These are phyloP conservation scores for Nymphicus hollandicus DNA, from an alignment of 2,113 vertebrate species.

Conservation along the genomic window DNA sequence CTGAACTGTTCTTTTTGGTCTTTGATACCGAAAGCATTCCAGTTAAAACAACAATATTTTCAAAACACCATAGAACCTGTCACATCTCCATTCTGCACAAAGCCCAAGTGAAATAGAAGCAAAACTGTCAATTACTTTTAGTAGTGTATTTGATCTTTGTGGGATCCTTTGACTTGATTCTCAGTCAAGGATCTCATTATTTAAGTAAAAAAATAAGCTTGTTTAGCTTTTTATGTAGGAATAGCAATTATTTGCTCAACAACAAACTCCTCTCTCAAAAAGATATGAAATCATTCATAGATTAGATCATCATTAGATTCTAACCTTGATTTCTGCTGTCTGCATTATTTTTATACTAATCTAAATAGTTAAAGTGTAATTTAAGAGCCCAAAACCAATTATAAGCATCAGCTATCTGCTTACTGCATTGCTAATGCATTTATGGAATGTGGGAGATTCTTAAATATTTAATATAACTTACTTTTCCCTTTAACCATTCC, in stretches of 20 bases:
- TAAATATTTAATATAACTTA: constrained; percentile 23
- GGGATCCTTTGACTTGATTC: background rate
- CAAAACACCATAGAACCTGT: background rate
- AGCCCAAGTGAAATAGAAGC: background rate
- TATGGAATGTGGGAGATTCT: background rate
- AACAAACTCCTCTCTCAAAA: background rate
- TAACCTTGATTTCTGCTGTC: background rate
- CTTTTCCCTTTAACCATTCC: constrained; percentile 7
- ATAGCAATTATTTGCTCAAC: background rate
- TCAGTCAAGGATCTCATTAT: background rate
- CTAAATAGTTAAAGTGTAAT: background rate
- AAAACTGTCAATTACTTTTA: background rate
- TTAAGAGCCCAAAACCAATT: background rate
- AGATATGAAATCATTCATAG: background rate
- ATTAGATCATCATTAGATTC: background rate
- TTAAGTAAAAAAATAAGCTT: background rate
- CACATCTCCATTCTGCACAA: background rate
- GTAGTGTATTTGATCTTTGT: background rate
- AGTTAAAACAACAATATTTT: background rate
- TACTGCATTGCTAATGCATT: background rate
- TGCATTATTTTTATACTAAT: background rate
- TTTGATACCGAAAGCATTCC: background rate
- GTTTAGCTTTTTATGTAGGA: background rate
- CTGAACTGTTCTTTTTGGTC: background rate
- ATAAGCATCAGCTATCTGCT: background rate